Percentiles rank a stretch among this genome's conserved stretches.
Evolutionary conservation across 2,113 vertebrate species (phyloP).

Genomic region (Bothrops jararaca): DNA sequence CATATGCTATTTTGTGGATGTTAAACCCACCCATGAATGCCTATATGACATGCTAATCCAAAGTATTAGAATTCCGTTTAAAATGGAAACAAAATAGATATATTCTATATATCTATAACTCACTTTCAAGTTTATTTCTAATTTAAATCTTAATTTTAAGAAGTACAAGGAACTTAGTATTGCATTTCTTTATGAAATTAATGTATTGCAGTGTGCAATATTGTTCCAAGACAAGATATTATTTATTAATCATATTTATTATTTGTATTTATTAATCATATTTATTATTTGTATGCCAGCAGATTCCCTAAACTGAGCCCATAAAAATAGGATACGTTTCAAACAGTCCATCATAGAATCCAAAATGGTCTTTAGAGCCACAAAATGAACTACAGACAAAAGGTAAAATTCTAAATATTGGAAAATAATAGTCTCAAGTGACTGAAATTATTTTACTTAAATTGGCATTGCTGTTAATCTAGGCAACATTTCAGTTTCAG

Average conservation of each 20-base stretch:
- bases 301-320: neutral
- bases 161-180: neutral
- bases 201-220: conserved; percentile 44
- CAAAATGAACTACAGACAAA: neutral
- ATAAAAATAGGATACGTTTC: neutral
- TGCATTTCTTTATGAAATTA: neutral
- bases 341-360: neutral
- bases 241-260: neutral
- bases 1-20: neutral
- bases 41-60: conserved; percentile 40
- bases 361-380: neutral
- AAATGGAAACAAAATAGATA: neutral
- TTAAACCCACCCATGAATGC: neutral
- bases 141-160: neutral
- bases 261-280: neutral
- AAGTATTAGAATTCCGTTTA: conserved; percentile 37
- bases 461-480: neutral
- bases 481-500: neutral
- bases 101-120: no score
- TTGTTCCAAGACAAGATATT: neutral
- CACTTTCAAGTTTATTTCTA: neutral
- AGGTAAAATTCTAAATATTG: neutral
- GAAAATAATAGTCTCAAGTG: neutral
- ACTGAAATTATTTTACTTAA: neutral
- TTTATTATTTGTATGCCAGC: neutral